A percentile compares a stretch with the other conserved stretches of the same genome.
Evolutionary conservation across 1,140 invertebrate species (phyloP).

Genomic region (Drosophila ananassae): DNA sequence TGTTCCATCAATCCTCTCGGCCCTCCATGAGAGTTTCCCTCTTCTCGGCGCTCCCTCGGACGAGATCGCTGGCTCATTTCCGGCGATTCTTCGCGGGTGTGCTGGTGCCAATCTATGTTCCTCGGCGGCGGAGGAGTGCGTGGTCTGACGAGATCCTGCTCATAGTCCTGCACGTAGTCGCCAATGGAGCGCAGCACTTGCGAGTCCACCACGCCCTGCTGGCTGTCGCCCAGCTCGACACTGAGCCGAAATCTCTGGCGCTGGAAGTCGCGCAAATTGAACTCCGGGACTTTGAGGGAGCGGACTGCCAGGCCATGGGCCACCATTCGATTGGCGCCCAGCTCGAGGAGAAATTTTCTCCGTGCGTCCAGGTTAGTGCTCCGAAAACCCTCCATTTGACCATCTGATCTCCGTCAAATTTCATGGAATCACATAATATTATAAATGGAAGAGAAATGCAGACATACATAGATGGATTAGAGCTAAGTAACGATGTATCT

Average conservation of each 20-base stretch:
- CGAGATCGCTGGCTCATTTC: not conserved
- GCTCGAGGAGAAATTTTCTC: constrained; percentile 33
- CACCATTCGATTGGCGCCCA: constrained; percentile 43
- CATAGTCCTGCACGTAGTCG: constrained; percentile 12
- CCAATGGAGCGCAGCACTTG: constrained; percentile 32
- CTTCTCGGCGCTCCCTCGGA: not conserved
- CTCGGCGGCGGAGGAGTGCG: constrained; percentile 46
- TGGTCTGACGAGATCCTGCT: constrained; percentile 2
- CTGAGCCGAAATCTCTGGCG: constrained; percentile 31
- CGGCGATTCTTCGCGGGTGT: not conserved
- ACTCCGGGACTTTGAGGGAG: constrained; percentile 32
- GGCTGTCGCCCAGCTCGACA: constrained; percentile 41
- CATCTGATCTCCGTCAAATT: constrained; percentile 14
- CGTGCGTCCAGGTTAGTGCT: constrained; percentile 38
- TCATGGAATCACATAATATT: constrained; percentile 42
- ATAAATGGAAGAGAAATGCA: constrained; percentile 27
- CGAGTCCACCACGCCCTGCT: constrained; percentile 30
- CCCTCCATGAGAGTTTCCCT: too few species aligned
- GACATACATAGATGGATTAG: constrained; percentile 22
- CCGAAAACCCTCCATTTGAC: not conserved
- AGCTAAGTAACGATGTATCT: constrained; percentile 1
- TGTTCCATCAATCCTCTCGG: too few species aligned
- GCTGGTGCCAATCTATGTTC: constrained; percentile 57
- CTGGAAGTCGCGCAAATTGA: constrained; percentile 48
- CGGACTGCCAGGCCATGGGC: constrained; percentile 43